A percentile compares a stretch with the other conserved stretches of the same genome.
These are phyloP conservation scores for Melanotaenia parkinsoni DNA, from an alignment of 2,797 vertebrate species.

Conservation along the genomic window DNA sequence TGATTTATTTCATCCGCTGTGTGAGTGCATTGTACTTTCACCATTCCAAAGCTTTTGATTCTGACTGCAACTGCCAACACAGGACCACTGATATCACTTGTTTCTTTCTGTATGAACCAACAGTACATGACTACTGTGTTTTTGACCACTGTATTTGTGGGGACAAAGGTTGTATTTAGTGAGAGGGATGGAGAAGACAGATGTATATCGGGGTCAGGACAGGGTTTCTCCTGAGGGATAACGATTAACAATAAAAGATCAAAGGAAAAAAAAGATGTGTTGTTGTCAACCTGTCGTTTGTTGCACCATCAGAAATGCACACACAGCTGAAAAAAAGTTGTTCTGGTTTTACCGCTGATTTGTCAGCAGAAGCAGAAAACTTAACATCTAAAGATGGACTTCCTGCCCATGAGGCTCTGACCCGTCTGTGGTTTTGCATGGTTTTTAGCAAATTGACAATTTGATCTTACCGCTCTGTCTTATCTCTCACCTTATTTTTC, in stretches of 20 bases:
- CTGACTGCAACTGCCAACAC: constrained; percentile 45
- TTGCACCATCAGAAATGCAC: constrained; percentile 36
- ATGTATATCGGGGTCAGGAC: constrained; percentile 65
- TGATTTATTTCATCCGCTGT: constrained; percentile 39
- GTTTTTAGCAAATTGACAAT: constrained; percentile 50
- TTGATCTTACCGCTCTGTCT: constrained; percentile 61
- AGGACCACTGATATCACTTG: constrained; percentile 51
- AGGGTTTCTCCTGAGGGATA: constrained; percentile 61
- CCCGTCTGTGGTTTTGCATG: constrained; percentile 59
- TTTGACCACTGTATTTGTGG: constrained; percentile 82
- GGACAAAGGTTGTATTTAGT: constrained; percentile 68
- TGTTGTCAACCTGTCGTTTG: constrained; percentile 36
- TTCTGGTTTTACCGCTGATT: constrained; percentile 39
- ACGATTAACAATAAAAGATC: constrained; percentile 79
- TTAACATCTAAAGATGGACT: constrained; percentile 45
- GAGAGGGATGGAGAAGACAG: constrained; percentile 37
- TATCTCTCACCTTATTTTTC: constrained; percentile 42
- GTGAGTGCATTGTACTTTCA: constrained; percentile 72
- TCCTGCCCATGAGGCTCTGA: constrained; percentile 51
- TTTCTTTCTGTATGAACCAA: constrained; percentile 80
- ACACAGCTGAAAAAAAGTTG: constrained; percentile 4
- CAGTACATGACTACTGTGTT: constrained; percentile 81
- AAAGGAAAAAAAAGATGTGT: constrained; percentile 51
- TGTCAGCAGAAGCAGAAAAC: constrained; percentile 60
- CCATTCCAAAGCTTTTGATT: constrained; percentile 71